Base-by-base conservation (phyloP, 2,888 invertebrate genomes). In the Rhingia campestris region DNA sequence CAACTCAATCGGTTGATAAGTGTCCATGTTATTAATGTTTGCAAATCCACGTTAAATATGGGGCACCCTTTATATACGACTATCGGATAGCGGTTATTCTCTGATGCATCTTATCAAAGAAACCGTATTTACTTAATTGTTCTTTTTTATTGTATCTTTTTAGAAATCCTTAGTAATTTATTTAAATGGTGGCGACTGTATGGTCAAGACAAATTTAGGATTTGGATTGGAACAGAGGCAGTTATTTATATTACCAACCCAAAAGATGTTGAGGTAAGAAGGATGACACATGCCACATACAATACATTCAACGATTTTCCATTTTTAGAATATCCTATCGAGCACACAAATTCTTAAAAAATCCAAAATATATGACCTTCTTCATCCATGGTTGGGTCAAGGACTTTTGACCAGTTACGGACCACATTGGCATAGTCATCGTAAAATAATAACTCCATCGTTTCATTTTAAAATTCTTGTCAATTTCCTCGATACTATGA, bases 361-460 rank as follows among this genome's bases (percentile, higher is more conserved):
- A 87, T 91, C 92, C 0, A 82, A 87, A 4, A 86, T 89, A 0
- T 93, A 93, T 76, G 86, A 91, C 0, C 88, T 90, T 47, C 58
- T 93, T 0, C 87, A 88, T 76, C 91, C 92, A 1, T 93, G 93
- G 93, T 88, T 93, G 47, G 93, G 92, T 1, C 86, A 90, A 4
- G 93, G 93, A 0, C 88, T 93, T 0, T 87, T 93, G 0, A 92
- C 91, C 0, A 89, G 91, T 14, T 88, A 88, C 30, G 93, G 92
- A 14, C 87, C 88, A 37, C 92, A 92, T 86, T 93, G 93, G 93
- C 89, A 90, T 53, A 91, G 91, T 14, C 92, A 92, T 86, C 90
- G 93, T 37, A 93, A 92, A 88, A 89, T 93, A 87, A 92, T 93
- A 32, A 93, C 92, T 0, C 93, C 93, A 0, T 90, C 93, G 0